These are phyloP conservation scores for Anseranas semipalmata DNA, from an alignment of 2,113 vertebrate species.

Conservation along the genomic window DNA sequence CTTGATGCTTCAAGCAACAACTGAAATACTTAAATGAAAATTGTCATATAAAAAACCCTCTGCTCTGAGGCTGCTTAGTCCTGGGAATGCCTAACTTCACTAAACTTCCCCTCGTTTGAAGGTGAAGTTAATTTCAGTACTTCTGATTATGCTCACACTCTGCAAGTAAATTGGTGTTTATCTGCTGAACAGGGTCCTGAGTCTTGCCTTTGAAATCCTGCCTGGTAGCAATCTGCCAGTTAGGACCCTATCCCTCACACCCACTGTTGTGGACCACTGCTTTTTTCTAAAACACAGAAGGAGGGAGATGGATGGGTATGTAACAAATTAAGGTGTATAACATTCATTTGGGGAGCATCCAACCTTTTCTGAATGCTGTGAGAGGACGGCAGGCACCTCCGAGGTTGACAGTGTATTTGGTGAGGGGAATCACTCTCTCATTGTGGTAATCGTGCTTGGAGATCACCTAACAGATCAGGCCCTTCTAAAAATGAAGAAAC, in stretches of 20 bases:
- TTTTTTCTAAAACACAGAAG: background rate
- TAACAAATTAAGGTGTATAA: background rate
- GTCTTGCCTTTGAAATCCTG: background rate
- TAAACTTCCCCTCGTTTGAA: background rate
- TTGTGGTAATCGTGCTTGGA: background rate
- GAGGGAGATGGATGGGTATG: background rate
- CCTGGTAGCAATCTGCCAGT: background rate
- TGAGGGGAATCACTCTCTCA: background rate
- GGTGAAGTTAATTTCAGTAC: background rate
- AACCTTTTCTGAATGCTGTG: background rate
- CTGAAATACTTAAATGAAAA: background rate
- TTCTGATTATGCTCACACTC: background rate
- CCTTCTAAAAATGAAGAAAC: background rate
- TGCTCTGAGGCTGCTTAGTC: background rate
- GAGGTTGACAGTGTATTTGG: background rate
- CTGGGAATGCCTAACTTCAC: background rate
- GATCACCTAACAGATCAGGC: background rate
- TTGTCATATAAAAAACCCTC: background rate
- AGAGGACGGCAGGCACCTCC: background rate
- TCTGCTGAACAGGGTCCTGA: background rate
- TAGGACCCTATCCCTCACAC: background rate
- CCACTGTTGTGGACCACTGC: no score
- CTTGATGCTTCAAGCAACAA: background rate
- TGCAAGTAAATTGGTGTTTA: background rate
- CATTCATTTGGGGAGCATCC: background rate